These are phyloP conservation scores for Drosophila infuscata DNA, from an alignment of 2,888 invertebrate species.

Conservation along the genomic window DNA sequence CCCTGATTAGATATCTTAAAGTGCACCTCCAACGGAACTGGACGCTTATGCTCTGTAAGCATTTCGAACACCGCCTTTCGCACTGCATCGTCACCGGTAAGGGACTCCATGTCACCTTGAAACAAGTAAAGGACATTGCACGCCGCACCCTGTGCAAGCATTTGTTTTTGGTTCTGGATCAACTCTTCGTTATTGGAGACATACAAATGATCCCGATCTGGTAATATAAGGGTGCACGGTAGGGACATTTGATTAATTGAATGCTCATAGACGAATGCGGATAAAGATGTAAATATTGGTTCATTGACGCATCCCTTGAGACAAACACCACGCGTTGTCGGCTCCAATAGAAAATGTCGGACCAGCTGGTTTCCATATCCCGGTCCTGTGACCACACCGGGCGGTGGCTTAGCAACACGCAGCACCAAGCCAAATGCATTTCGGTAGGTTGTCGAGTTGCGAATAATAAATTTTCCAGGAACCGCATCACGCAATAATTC, in stretches of 20 bases:
- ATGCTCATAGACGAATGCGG: conserved; percentile 99
- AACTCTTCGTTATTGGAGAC: conserved; percentile 55
- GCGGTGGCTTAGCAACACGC: conserved; percentile 94
- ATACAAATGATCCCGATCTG: conserved; percentile 84
- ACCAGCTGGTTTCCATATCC: conserved; percentile 92
- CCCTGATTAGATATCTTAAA: conserved; percentile 98
- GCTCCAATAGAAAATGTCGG: conserved; percentile 98
- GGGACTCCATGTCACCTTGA: conserved; percentile 95
- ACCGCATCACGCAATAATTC: conserved; percentile 92
- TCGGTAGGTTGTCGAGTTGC: conserved; percentile 91
- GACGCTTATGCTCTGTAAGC: conserved; percentile 87
- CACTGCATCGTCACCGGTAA: conserved; percentile 94
- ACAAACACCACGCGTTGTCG: conserved; percentile 97
- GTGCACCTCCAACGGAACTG: conserved; percentile 91
- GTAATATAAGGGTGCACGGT: conserved; percentile 94
- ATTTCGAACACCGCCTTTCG: conserved; percentile 90
- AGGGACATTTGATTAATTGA: conserved; percentile 98
- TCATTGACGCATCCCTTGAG: conserved; percentile 97
- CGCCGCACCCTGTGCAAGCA: conserved; percentile 90
- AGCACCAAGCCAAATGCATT: conserved; percentile 97
- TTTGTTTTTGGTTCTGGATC: conserved; percentile 74
- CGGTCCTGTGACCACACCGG: conserved; percentile 86
- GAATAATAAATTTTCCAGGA: conserved; percentile 97
- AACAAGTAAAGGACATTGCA: conserved; percentile 97
- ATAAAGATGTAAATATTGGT: conserved; percentile 98